Conservation (phyloP, 2,113 vertebrate species). For the cat (Felis catus) region DNA sequence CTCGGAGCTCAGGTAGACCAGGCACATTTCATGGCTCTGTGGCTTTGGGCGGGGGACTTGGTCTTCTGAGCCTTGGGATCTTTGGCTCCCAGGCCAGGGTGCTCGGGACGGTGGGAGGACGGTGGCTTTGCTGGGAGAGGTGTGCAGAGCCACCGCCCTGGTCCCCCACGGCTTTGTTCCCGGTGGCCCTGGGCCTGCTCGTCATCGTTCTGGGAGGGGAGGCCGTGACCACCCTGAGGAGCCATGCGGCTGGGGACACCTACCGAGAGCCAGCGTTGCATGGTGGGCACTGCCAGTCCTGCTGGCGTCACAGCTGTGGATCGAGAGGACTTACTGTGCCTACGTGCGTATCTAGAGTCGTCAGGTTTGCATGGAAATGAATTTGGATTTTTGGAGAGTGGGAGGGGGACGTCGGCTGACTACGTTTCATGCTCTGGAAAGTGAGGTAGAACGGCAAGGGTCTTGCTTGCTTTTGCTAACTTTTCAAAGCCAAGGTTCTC, state of each 20-base stretch:
- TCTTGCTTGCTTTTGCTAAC: not conserved
- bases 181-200: not conserved
- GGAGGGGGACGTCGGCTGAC: rapidly evolving
- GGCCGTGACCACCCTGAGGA: rapidly evolving
- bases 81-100: not conserved
- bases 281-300: not conserved
- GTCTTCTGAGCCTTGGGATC: not conserved
- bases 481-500: not conserved
- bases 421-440: not conserved
- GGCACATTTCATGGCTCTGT: not conserved
- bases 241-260: rapidly evolving
- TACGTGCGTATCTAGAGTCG: rapidly evolving
- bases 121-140: not conserved
- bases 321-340: rapidly evolving
- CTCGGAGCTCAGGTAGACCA: not conserved
- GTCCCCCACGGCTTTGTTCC: not conserved
- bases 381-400: not conserved
- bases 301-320: not conserved
- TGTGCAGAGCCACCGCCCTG: rapidly evolving
- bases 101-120: not conserved
- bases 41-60: too few relatives aligned
- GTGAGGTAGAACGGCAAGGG: not conserved
- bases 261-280: not conserved
- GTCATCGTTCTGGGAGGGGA: not conserved
- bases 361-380: not conserved